Base-by-base conservation (phyloP, 2,888 invertebrate species). In the Carabus problematicus region DNA sequence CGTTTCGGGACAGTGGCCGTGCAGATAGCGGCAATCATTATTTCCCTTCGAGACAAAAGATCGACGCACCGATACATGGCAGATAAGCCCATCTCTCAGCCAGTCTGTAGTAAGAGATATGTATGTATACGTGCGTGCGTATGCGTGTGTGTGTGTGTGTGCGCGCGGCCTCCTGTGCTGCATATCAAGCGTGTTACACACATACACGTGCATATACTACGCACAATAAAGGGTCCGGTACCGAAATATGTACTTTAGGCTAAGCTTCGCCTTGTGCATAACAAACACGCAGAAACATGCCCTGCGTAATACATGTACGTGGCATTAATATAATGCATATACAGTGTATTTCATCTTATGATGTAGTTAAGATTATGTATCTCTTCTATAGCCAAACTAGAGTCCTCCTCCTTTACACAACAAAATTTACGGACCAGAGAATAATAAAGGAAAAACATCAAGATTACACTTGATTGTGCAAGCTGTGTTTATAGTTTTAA, bases 31-130 rank as follows among this genome's bases (percentile, higher is more conserved):
- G 64, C 71, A 71, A 72, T 73, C 73, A 72, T 73, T 74, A 72
- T 72, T 70, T 70, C 70, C 69, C 69, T 69, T 62, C 71, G 69
- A 73, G 72, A 73, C 74, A 74, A 74, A 73, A 74, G 74, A 73
- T 74, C 70, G 72, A 72, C 73, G 73, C 72, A 71, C 71, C 72
- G 72, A 73, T 72, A 72, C 72, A 71, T 66, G 70, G 64, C 64
- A 42, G 69, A 69, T 69, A 69, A 69, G 69, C 54, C 69, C 61
- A 62, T 62, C 60, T 55, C 39, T 54, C 63, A 54, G 42, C 8
- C 45, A 29, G 14, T 3, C 42, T 16, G 14, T 6, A 29, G 29
- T n/a, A 39, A 12, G 8, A 42, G 60, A 45, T 18, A 52, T 14
- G 49, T 11, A 56, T 3, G 56, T 3, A 19, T n/a, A 4, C 1